Evolutionary conservation across 92 coral and sea anemone species (phyloP), one percentile per base, ranked within the genome.

Genomic region (Phenganax stokvisi): DNA sequence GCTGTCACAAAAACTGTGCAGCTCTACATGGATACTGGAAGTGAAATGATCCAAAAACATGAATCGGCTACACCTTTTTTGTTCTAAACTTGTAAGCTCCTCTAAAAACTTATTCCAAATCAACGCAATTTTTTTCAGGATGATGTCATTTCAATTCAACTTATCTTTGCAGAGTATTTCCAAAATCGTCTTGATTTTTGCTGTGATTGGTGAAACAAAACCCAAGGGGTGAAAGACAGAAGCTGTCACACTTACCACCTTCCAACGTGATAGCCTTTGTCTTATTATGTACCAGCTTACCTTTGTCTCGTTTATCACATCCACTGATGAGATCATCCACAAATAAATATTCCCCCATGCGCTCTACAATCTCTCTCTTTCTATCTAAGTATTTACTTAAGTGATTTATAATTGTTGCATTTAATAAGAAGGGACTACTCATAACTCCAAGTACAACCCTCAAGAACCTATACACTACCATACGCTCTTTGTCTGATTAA

Each of bases 151-250:
- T 51, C 80, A 75, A 56, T 75, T 17, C 52, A 75, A 56, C 56
- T 75, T 75, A 54, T 73, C 78, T 30, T 73, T 73, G 20, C 78
- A 73, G 11, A 73, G 78, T 25, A 73, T 6, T 54, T 73, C 60
- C 8, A 73, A 73, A 47, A 73, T 47, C 8, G 78, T 73, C 52
- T 73, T 73, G 30, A 73, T 25, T 51, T n/a, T 69, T 7, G 74
- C 74, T 10, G 78, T 73, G 78, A 73, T 15, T 3, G 78, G 78
- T 9, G 78, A 15, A 51, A 73, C 10, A 44, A 51, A 47, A 73
- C 78, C 78, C 57, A 73, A 54, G 6, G 78, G 78, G 17, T 73
- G 60, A 12, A 73, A 73, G 20, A 73, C 52, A 1, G 57, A 73
- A 53, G 78, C 78, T 54, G 78, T 51, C 0, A 73, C 56, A 73